These are phyloP conservation scores for Mormyrus hasselquistii DNA, from an alignment of 2,797 vertebrate genomes.

Conservation along the genomic window DNA sequence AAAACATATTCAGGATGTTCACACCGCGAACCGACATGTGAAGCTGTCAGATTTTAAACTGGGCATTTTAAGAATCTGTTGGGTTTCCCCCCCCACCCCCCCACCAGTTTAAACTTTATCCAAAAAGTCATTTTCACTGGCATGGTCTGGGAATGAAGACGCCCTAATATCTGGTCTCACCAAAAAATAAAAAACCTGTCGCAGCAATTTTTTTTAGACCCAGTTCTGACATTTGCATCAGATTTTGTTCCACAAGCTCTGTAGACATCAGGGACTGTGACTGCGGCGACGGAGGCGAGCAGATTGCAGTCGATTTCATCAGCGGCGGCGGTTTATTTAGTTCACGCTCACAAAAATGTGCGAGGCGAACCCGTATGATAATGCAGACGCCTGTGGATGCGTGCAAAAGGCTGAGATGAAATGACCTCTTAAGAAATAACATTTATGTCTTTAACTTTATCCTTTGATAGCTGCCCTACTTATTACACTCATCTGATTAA, in stretches of 20 bases:
- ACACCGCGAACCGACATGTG: not conserved
- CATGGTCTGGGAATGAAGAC: not conserved
- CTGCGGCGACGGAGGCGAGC: not conserved
- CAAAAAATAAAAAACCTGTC: not conserved
- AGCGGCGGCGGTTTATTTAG: conserved; percentile 32
- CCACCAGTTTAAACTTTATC: not conserved
- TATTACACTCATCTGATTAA: not conserved
- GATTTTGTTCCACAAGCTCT: not conserved
- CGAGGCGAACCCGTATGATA: conserved; percentile 26
- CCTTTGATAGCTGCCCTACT: not conserved
- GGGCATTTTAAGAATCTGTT: not conserved
- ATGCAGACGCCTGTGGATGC: conserved; percentile 8
- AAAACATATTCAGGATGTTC: not conserved
- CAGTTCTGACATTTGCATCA: conserved; percentile 3
- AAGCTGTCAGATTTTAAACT: not conserved
- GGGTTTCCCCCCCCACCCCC: not conserved
- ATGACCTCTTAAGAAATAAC: conserved; percentile 7
- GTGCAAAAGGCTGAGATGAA: not conserved
- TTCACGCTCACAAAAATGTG: conserved; percentile 31
- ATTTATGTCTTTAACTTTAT: conserved; percentile 15
- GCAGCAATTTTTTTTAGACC: not conserved
- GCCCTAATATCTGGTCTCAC: not conserved
- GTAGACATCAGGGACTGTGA: conserved; percentile 6
- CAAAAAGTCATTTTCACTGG: not conserved
- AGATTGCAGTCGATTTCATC: conserved; percentile 45